Evolutionary conservation across 2,797 vertebrate species (phyloP).

Genomic region (Takifugu ocellatus): DNA sequence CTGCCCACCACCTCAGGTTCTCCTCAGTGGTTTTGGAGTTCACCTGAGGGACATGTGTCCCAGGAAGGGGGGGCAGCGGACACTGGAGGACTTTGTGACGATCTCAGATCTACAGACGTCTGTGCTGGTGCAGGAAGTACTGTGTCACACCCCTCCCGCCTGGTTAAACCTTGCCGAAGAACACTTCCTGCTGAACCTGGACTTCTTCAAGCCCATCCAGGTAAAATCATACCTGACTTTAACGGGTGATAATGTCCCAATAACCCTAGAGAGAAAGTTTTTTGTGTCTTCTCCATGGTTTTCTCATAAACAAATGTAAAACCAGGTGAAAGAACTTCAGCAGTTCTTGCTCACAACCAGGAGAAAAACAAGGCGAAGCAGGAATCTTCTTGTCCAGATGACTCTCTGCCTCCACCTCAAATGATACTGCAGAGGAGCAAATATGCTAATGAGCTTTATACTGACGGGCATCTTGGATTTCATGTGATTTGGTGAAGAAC

Average conservation of each 20-base stretch:
- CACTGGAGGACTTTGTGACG: slow-evolving; percentile 74
- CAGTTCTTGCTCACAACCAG: too few relatives aligned
- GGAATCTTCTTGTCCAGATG: too few relatives aligned
- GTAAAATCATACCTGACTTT: slow-evolving; percentile 63
- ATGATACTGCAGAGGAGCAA: too few relatives aligned
- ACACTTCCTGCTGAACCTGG: slow-evolving; percentile 79
- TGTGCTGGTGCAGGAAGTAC: slow-evolving; percentile 53
- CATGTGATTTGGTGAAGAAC: too few relatives aligned
- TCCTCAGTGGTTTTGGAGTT: slow-evolving; percentile 83
- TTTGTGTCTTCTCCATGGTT: too few relatives aligned
- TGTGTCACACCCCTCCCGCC: slow-evolving; percentile 75
- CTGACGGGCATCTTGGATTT: too few relatives aligned
- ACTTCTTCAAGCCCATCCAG: slow-evolving; percentile 85
- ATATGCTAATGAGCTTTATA: too few relatives aligned
- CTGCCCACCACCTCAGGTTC: slow-evolving; percentile 67
- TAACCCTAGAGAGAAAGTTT: too few relatives aligned
- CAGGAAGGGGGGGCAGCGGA: slow-evolving; percentile 42
- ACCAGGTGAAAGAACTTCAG: too few relatives aligned
- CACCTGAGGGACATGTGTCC: slow-evolving; percentile 82
- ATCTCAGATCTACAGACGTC: slow-evolving; percentile 65
- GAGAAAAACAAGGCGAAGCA: too few relatives aligned
- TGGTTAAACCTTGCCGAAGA: slow-evolving; percentile 76
- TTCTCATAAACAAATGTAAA: too few relatives aligned
- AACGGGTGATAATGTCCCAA: not conserved
- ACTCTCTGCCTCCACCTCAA: too few relatives aligned